These are phyloP conservation scores for Eledona agricola DNA, from an alignment of 2,888 invertebrate species.

Conservation along the genomic window DNA sequence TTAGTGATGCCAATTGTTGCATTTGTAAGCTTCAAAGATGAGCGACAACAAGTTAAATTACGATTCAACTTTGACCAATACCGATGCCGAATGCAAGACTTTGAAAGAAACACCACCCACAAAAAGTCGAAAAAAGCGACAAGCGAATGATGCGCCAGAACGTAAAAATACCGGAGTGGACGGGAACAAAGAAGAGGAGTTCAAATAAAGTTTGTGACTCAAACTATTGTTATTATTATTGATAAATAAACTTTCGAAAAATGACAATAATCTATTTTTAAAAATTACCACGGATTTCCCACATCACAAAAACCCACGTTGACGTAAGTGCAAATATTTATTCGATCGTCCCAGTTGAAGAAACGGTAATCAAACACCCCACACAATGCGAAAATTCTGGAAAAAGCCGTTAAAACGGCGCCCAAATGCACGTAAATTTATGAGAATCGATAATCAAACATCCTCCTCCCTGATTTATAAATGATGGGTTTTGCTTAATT, in stretches of 20 bases:
- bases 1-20: no score
- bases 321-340: conserved; percentile 17
- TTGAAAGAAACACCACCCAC: no score
- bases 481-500: not conserved
- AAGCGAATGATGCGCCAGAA: conserved; percentile 13
- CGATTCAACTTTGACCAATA: no score
- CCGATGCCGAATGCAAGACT: no score
- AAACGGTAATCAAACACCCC: not conserved
- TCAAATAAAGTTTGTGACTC: conserved; percentile 7
- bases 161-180: conserved; percentile 20
- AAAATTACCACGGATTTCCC: conserved; percentile 2
- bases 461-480: not conserved
- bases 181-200: conserved; percentile 17
- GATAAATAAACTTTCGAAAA: not conserved
- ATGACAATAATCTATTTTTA: not conserved
- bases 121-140: conserved; percentile 18
- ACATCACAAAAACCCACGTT: conserved; percentile 6
- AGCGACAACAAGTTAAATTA: no score
- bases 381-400: not conserved
- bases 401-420: not conserved
- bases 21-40: no score
- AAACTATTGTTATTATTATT: not conserved
- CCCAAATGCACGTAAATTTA: not conserved
- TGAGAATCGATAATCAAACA: conserved; percentile 14
- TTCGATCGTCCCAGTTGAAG: not conserved